Conservation (phyloP, 1,140 invertebrate species). For the Bicyclus anynana region DNA sequence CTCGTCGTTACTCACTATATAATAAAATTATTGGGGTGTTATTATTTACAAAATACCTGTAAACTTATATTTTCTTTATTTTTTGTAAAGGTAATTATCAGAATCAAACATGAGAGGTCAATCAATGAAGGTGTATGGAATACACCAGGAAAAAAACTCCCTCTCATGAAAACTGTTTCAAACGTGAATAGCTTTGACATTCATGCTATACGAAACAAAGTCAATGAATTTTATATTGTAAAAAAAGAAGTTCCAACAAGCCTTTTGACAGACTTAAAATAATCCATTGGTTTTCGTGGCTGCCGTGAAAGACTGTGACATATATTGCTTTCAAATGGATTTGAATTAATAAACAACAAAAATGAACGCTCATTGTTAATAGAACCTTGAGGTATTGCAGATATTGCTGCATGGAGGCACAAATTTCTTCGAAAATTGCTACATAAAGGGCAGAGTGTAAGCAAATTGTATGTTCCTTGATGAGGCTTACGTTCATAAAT, state of each 20-base stretch:
- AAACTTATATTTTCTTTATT: too few species aligned
- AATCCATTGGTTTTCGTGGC: constrained; percentile 20
- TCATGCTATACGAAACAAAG: not conserved
- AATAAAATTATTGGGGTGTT: too few species aligned
- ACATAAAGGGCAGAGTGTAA: constrained; percentile 23
- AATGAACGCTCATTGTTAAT: constrained; percentile 19
- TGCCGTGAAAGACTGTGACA: constrained; percentile 21
- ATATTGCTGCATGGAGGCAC: constrained; percentile 23
- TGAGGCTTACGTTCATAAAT: constrained; percentile 31
- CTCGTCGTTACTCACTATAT: too few species aligned
- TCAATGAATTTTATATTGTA: not conserved
- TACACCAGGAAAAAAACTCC: too few species aligned
- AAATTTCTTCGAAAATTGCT: constrained; percentile 20
- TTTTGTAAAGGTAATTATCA: too few species aligned
- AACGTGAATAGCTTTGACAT: not conserved
- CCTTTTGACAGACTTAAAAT: constrained; percentile 19
- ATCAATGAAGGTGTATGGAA: too few species aligned
- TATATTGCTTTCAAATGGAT: constrained; percentile 16
- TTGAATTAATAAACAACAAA: constrained; percentile 30
- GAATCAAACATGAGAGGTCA: too few species aligned
- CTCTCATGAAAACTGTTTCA: too few species aligned
- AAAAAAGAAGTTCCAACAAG: not conserved
- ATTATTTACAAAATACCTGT: too few species aligned
- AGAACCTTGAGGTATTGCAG: constrained; percentile 21
- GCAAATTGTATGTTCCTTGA: constrained; percentile 27